phyloP scores from a whole-genome alignment of 2,888 invertebrate species.

The Oxystoma pomonae region DNA sequence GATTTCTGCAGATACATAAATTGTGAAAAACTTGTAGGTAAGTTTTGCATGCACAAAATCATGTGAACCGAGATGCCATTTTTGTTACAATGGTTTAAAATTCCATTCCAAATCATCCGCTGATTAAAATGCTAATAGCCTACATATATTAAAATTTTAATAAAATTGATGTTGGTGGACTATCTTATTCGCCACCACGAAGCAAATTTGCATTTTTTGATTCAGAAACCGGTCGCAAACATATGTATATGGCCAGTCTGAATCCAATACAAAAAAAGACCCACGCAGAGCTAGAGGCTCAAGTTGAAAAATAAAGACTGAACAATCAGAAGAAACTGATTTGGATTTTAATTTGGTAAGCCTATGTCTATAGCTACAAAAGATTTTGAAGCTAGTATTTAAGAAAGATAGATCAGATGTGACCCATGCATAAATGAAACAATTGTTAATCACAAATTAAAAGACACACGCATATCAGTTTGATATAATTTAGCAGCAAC shows the following conservation, averaged over 20 bases:
- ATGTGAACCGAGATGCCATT: background rate
- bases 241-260: background rate
- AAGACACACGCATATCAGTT: background rate
- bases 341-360: too few species aligned
- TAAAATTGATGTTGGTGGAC: background rate
- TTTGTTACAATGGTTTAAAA: background rate
- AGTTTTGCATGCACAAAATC: too few species aligned
- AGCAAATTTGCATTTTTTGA: background rate
- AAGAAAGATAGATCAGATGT: too few species aligned
- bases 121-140: background rate
- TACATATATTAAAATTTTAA: background rate
- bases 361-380: too few species aligned
- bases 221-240: background rate
- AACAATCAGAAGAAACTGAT: too few species aligned
- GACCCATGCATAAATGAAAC: too few species aligned
- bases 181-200: background rate
- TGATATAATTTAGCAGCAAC: background rate
- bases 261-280: background rate
- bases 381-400: too few species aligned
- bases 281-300: background rate
- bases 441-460: background rate
- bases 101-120: background rate
- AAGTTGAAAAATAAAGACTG: background rate
- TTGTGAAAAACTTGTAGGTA: too few species aligned
- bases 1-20: too few species aligned